A percentile compares a stretch with the other conserved stretches of the same genome.
These are phyloP conservation scores for Seriola quinqueradiata DNA, from an alignment of 2,113 vertebrate genomes.

Conservation along the genomic window DNA sequence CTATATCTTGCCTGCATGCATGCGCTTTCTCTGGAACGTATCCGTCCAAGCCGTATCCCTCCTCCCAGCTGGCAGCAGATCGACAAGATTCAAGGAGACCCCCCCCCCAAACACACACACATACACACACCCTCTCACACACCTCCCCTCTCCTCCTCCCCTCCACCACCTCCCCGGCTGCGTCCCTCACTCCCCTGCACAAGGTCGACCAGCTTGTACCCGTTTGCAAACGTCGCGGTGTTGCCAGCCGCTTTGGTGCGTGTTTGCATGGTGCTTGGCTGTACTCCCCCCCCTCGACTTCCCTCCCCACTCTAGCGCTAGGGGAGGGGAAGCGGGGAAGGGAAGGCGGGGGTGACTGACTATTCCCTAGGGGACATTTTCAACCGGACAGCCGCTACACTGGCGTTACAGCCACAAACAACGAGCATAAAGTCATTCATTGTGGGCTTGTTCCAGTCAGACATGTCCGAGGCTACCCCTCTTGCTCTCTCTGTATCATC, in stretches of 20 bases:
- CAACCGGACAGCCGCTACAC: constrained; percentile 68
- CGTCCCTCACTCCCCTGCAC: constrained; percentile 71
- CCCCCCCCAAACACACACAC: not conserved
- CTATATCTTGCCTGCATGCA: constrained; percentile 56
- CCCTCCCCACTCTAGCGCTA: constrained; percentile 9
- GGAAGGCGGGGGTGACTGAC: constrained; percentile 44
- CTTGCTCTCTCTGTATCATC: constrained; percentile 9
- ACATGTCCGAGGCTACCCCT: constrained; percentile 24
- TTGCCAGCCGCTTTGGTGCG: constrained; percentile 45
- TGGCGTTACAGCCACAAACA: constrained; percentile 55
- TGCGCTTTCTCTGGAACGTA: constrained; percentile 65
- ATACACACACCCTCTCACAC: not conserved
- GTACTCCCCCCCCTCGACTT: constrained; percentile 9
- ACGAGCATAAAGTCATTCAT: constrained; percentile 53
- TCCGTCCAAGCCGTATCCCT: constrained; percentile 33
- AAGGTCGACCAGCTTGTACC: constrained; percentile 79
- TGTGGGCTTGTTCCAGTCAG: constrained; percentile 34
- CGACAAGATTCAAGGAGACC: constrained; percentile 71
- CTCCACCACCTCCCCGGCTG: constrained; percentile 47
- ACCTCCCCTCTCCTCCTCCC: not conserved
- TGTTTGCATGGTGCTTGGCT: constrained; percentile 56
- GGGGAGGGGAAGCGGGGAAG: constrained; percentile 9
- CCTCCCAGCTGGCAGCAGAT: constrained; percentile 52
- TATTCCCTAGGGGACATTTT: constrained; percentile 71
- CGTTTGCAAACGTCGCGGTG: constrained; percentile 62